Base-by-base conservation (phyloP, 2,797 vertebrate species). In the Leptodactylus fallax region DNA sequence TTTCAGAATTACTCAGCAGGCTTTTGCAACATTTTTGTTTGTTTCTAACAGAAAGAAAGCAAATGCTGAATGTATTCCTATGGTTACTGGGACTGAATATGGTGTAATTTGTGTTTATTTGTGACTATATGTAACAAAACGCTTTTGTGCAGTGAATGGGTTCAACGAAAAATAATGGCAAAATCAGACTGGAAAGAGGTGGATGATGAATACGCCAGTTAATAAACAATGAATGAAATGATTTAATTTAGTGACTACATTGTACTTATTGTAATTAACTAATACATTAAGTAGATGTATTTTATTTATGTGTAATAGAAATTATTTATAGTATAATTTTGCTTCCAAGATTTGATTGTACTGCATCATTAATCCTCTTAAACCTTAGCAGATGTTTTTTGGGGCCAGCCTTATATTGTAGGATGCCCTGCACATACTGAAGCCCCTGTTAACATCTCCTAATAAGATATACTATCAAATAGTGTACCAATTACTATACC, bases 21-120 rank as follows among this genome's bases (percentile, higher is more conserved):
- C 23, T 14, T 19, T 25, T 45, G 85, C 21, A 53, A 63, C 23
- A 63, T 63, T 25, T 27, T 72, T 80, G 27, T 76, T 85, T 77
- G 72, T 49, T 69, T 82, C 60, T 53, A 77, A 71, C 19, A 25
- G 49, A 16, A 25, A 23, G 19, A 16, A 53, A 77, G 74, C 12
- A 3, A 49, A n/a, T 9, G 8, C 47, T 61, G 67, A 60, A 69
- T n/a, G 25, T 55, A 78, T 86, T 55, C 58, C 87, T 83, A 76
- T 83, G 85, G 84, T 78, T 89, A 85, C 51, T 27, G 78, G 58
- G 25, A 47, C 10, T 1, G 51, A 25, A 27, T 49, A 27, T 47
- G 63, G 60, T 69, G 49, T 69, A n/a, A 78, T 86, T 78, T 89
- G 27, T 86, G 81, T 56, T 82, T 81, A 27, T 88, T 85, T 82